These are phyloP conservation scores for human (Homo sapiens) DNA, from an alignment of 2,113 vertebrate species.

Conservation along the genomic window DNA sequence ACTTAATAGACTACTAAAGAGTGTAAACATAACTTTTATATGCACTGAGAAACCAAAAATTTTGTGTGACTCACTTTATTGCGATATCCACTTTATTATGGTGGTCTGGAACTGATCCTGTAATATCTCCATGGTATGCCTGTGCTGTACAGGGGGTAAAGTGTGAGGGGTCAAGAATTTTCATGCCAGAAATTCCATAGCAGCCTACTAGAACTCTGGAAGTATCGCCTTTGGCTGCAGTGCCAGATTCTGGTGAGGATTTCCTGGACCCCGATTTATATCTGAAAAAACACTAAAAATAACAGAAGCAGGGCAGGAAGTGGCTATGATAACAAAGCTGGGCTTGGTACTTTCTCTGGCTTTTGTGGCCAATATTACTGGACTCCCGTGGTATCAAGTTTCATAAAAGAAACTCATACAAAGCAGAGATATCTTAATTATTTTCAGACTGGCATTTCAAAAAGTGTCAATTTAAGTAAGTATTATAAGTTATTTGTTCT, in stretches of 20 bases:
- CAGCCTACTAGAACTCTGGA: not conserved
- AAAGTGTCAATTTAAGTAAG: not conserved
- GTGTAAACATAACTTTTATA: not conserved
- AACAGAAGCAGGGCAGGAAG: constrained; percentile 1
- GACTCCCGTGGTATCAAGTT: not conserved
- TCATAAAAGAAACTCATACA: constrained; percentile 32
- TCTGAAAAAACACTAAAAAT: not conserved
- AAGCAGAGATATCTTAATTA: constrained; percentile 8
- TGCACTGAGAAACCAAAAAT: not conserved
- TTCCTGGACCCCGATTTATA: not conserved
- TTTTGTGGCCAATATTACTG: not conserved
- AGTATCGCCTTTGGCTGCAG: not conserved
- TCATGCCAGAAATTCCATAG: not conserved
- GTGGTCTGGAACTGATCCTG: not conserved
- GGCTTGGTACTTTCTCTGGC: not conserved
- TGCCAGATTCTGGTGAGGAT: not conserved
- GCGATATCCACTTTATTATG: not conserved
- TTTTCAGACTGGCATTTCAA: constrained; percentile 34
- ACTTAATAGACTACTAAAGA: not conserved
- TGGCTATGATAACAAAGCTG: not conserved
- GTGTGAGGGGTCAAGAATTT: not conserved
- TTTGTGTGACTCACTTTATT: not conserved
- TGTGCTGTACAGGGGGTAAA: not conserved
- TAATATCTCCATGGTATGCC: not conserved
- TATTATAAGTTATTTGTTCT: not conserved